A percentile compares a stretch with the other conserved stretches of the same genome.
phyloP scores from a whole-genome alignment of 2,113 vertebrate species.

The Psophia crepitans region DNA sequence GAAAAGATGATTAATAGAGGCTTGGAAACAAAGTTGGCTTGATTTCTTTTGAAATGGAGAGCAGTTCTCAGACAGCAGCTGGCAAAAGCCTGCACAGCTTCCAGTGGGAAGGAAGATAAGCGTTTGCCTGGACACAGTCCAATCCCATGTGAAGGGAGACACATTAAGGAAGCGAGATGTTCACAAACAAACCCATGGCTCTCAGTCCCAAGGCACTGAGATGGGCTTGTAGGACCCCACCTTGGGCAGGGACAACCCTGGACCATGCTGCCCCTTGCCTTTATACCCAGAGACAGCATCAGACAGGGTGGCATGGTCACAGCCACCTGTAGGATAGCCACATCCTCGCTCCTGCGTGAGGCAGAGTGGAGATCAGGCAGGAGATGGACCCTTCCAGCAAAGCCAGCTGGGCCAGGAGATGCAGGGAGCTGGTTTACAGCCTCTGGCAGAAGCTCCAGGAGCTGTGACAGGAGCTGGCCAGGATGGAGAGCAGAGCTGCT shows the following conservation, averaged over 20 bases:
- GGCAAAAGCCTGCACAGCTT: neutral
- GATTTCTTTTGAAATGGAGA: slow-evolving; percentile 40
- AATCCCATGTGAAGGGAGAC: neutral
- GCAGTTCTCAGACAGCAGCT: slow-evolving; percentile 27
- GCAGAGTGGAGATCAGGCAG: neutral
- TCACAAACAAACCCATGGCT: neutral
- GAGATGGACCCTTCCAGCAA: neutral
- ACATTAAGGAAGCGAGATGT: neutral
- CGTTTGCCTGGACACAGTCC: neutral
- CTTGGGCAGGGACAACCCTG: neutral
- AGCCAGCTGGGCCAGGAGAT: neutral
- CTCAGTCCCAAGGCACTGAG: neutral
- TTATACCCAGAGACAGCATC: neutral
- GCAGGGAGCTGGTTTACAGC: neutral
- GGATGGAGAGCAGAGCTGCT: neutral
- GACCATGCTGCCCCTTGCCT: neutral
- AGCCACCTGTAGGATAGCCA: neutral
- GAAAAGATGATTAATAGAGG: neutral
- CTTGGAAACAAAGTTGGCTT: slow-evolving; percentile 15
- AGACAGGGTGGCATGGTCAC: neutral
- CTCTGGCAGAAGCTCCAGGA: neutral
- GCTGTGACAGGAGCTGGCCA: neutral
- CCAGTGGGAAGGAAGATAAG: slow-evolving; percentile 38
- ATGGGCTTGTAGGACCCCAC: neutral
- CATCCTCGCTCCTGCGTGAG: neutral